Conservation (phyloP, 1,140 invertebrate species). For the Lasioglossum albipes region DNA sequence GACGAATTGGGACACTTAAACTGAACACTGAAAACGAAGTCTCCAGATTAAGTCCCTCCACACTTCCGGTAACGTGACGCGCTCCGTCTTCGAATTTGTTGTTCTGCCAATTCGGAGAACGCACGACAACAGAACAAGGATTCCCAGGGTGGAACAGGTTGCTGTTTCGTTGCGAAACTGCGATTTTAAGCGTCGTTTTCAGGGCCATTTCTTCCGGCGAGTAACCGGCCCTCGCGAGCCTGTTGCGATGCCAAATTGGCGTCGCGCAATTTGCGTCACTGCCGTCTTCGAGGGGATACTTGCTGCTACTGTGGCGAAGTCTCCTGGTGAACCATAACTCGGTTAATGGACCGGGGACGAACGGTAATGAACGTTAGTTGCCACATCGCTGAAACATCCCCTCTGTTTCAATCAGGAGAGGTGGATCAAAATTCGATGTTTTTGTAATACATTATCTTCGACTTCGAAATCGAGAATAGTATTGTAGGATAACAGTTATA, state of each 20-base stretch:
- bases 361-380: conserved; percentile 23
- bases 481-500: too few relatives aligned
- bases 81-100: background rate
- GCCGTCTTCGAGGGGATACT: background rate
- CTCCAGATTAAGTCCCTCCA: too few relatives aligned
- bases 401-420: background rate
- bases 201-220: background rate
- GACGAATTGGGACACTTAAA: too few relatives aligned
- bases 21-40: too few relatives aligned
- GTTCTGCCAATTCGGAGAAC: background rate
- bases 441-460: too few relatives aligned
- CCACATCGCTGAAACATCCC: background rate
- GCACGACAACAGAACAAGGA: background rate
- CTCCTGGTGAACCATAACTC: background rate
- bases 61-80: too few relatives aligned
- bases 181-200: background rate
- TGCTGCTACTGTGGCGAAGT: conserved; percentile 17
- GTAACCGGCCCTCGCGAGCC: background rate
- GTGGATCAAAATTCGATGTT: too few relatives aligned
- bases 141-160: background rate
- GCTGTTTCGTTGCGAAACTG: background rate
- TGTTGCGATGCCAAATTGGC: conserved; percentile 21
- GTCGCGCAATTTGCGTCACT: background rate
- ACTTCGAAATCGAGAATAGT: too few relatives aligned
- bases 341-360: conserved; percentile 32